Base-by-base conservation (phyloP, 2,888 invertebrate genomes). In the Neuroscelio doddi region DNA sequence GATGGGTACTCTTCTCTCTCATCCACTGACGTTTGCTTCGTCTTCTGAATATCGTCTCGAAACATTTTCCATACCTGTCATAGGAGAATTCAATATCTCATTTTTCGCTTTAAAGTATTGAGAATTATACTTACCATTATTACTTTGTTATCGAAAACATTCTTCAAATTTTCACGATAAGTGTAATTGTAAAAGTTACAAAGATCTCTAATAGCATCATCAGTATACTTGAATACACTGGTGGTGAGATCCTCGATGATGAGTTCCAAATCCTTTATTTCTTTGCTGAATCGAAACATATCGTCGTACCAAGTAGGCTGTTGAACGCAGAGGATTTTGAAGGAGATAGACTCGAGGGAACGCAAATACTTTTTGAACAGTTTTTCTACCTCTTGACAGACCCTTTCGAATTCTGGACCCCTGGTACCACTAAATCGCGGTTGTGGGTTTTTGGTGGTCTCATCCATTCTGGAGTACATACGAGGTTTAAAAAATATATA, bases 161-260 rank as follows among this genome's bases (percentile, higher is more conserved):
- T 87, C 17, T 89, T 89, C 47, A 95, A 86, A 9, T 90, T 91
- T 74, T 91, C 90, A 49, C 95, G 87, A 68, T 90, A 90, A 0
- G 92, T 90, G 74, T 93, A 94, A 79, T 92, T 93, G 77, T 92
- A 89, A 73, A 95, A 89, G 0, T 92, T 90, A 71, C 90, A 92
- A 3, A 96, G 85, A 0, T 92, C 88, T 64, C 93, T 90, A 5
- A 96, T 88, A 0, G 92, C 93, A 76, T 95, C 93, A 72, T 93
- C 93, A 4, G 94, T 89, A 4, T 90, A 89, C 69, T 92, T 91
- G 79, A 96, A 96, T 0, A 93, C 91, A 0, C 90, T 89, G 41
- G 91, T 89, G 32, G 94, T 90, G 4, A 95, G 86, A 78, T 95
- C 95, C 81, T 95, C 93, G 70, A 95, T 90, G 70, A 93, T 92